Evolutionary conservation across 35 echinoderm and acorn worm species (phyloP).

Genomic region (Lytechinus pictus): DNA sequence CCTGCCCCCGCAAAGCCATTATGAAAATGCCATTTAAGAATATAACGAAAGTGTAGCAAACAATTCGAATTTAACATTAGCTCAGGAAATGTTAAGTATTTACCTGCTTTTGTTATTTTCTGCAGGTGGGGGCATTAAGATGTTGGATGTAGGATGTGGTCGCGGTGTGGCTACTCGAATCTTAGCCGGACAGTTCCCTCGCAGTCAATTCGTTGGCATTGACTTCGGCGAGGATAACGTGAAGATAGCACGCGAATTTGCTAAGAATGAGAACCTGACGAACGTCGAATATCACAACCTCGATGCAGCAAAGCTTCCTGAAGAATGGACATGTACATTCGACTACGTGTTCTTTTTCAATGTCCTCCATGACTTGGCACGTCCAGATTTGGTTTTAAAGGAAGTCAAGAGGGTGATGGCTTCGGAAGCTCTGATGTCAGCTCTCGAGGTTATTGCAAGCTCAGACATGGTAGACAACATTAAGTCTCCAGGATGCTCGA

Average conservation of each 20-base stretch:
- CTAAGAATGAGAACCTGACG: constrained; percentile 11
- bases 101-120: neutral
- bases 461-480: constrained; percentile 57
- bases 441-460: constrained; percentile 37
- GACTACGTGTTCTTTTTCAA: constrained; percentile 57
- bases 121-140: constrained; percentile 39
- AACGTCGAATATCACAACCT: constrained; percentile 53
- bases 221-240: constrained; percentile 27
- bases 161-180: neutral
- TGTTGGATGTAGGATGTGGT: constrained; percentile 59
- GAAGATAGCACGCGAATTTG: constrained; percentile 6
- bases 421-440: constrained; percentile 34
- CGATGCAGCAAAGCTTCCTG: constrained; percentile 49
- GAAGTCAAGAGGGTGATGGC: constrained; percentile 56
- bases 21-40: neutral
- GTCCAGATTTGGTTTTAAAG: constrained; percentile 42
- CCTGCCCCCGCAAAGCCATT: too few relatives aligned
- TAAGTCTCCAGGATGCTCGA: too few relatives aligned
- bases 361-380: constrained; percentile 63
- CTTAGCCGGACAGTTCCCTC: constrained; percentile 57
- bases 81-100: neutral
- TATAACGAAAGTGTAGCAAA: neutral
- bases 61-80: too few relatives aligned
- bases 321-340: constrained; percentile 65
- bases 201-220: constrained; percentile 33